phyloP scores from a whole-genome alignment of 2,888 invertebrate genomes.

The Stenoptilia bipunctidactyla region DNA sequence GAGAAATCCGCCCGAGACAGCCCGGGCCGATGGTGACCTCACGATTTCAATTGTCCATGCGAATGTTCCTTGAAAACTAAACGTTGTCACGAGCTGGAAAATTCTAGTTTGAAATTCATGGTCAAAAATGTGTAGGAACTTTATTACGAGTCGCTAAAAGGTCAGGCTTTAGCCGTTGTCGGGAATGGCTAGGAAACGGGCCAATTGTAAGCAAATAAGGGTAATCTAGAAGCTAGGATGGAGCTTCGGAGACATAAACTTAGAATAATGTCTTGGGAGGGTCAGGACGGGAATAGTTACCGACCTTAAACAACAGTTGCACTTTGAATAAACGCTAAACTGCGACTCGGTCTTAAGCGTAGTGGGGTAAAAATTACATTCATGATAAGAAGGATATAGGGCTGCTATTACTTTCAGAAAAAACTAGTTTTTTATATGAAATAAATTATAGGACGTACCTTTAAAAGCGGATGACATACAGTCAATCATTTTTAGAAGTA shows the following conservation, averaged over 20 bases:
- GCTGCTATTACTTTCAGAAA: too few relatives aligned
- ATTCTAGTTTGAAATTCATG: conserved; percentile 18
- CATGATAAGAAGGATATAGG: too few relatives aligned
- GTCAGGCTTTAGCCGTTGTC: conserved; percentile 5
- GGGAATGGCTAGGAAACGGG: conserved; percentile 9
- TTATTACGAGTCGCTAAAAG: conserved; percentile 8
- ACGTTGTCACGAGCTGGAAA: conserved; percentile 54
- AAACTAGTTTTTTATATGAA: too few relatives aligned
- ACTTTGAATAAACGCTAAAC: neutral
- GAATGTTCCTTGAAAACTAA: conserved; percentile 60
- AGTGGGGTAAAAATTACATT: too few relatives aligned
- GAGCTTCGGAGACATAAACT: neutral
- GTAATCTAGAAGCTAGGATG: neutral
- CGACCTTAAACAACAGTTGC: neutral
- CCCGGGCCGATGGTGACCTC: conserved; percentile 63
- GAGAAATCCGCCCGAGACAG: conserved; percentile 63
- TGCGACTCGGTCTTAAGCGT: too few relatives aligned
- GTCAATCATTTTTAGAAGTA: too few relatives aligned
- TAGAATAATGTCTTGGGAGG: neutral
- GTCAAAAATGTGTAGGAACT: conserved; percentile 11
- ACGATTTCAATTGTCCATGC: conserved; percentile 70
- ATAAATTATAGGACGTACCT: too few relatives aligned
- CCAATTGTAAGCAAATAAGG: conserved; percentile 14
- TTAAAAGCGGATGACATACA: too few relatives aligned
- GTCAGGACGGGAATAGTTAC: neutral